Conservation (phyloP, 2,888 invertebrate genomes). For the Trachelus iudaicus region DNA sequence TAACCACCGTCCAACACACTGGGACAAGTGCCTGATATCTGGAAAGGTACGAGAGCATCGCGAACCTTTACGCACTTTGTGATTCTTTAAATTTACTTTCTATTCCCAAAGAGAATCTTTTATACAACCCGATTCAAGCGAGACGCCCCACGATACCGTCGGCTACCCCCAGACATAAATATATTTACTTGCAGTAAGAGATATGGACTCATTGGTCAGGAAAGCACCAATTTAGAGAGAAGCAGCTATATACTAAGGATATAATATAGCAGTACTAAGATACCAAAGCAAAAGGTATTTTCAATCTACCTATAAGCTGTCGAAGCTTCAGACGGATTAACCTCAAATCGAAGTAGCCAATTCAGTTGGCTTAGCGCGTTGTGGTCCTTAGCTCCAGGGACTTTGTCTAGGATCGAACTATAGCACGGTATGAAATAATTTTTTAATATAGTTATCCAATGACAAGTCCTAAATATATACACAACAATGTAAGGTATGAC, state of each 20-base stretch:
- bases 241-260: too few species aligned
- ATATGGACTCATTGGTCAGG: too few species aligned
- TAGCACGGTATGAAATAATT: neutral
- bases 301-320: conserved; percentile 13
- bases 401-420: neutral
- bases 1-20: neutral
- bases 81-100: neutral
- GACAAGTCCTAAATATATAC: neutral
- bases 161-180: too few species aligned
- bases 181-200: too few species aligned
- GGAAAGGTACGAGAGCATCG: neutral
- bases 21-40: neutral
- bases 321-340: conserved; percentile 12
- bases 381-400: conserved; percentile 8
- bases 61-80: neutral
- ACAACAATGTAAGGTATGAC: neutral
- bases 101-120: neutral
- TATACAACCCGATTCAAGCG: neutral
- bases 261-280: too few species aligned
- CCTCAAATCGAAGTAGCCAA: conserved; percentile 15
- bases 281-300: neutral
- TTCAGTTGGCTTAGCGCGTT: conserved; percentile 12
- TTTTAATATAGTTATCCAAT: neutral
- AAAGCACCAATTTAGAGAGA: too few species aligned
- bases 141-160: too few species aligned